Base-by-base conservation (phyloP, 2,888 invertebrate genomes). In the Hydroisotoma schaefferi region DNA sequence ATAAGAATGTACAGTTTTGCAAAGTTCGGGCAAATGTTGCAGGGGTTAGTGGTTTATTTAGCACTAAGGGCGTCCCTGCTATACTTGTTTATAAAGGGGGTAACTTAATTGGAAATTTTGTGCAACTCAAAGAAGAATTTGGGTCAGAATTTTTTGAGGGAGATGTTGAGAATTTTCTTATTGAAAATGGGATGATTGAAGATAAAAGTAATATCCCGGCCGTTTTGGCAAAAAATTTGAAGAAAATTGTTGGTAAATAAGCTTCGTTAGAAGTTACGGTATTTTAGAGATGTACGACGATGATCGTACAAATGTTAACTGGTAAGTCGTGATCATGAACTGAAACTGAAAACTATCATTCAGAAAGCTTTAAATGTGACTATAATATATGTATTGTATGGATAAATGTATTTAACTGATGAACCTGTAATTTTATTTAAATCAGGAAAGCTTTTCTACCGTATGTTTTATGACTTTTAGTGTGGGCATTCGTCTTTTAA, bases 31-130 rank as follows among this genome's bases (percentile, higher is more conserved):
- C 90, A 33, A 86, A 89, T 3, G 81, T 85, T 37, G 92, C 92
- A 2, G 91, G 90, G 0, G 83, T 97, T 75, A 95, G 94, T 75
- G 82, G 83, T 55, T 85, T 87, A 72, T 97, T 97, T 77, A 80
- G 79, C 73, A 76, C 78, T 75, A 49, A 86, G 73, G 97, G 94
- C 23, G 85, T 97, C 0, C 98, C 98, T 15, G 94, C 97, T 1
- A 77, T 98, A 55, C 79, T 97, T 37, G 86, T 91, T 0, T 98
- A 98, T 76, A 94, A 93, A 79, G 86, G 82, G 40, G 92, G 93
- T 2, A 87, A 89, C 74, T 80, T 95, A 4, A 86, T 97, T 74
- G 94, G 94, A 0, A 97, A 94, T 78, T 95, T 94, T 79, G 86
- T 97, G 1, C 83, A 88, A 55, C 76, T 98, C 15, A 85, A 87